These are phyloP conservation scores for Andrena chrysosceles DNA, from an alignment of 2,888 invertebrate species.

Conservation along the genomic window DNA sequence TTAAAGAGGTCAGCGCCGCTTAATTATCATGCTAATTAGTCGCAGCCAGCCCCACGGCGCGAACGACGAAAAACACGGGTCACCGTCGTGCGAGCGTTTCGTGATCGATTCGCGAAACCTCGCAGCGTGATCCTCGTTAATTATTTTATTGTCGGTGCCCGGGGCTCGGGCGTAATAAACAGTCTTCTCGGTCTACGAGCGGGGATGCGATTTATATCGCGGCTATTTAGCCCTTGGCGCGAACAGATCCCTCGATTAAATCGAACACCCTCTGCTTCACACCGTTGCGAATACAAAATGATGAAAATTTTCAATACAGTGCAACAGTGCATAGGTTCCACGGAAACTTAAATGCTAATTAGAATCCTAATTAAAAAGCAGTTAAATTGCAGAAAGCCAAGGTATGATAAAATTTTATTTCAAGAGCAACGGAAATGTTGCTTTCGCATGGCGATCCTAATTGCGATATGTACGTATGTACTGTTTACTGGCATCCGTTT, in stretches of 20 bases:
- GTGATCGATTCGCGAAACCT: constrained; percentile 70
- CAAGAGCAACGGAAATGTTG: too few species aligned
- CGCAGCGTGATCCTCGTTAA: constrained; percentile 65
- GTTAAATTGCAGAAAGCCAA: too few species aligned
- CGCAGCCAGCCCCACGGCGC: constrained; percentile 59
- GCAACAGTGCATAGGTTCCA: too few species aligned
- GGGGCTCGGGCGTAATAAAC: constrained; percentile 45
- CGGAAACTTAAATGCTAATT: too few species aligned
- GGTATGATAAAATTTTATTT: too few species aligned
- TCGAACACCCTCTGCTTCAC: constrained; percentile 1
- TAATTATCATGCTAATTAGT: constrained; percentile 77
- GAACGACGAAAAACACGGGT: constrained; percentile 57
- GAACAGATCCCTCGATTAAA: constrained; percentile 11
- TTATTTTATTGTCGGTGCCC: constrained; percentile 65
- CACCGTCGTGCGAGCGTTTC: constrained; percentile 38
- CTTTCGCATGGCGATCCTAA: too few species aligned
- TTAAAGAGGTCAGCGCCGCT: constrained; percentile 65
- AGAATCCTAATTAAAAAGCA: too few species aligned
- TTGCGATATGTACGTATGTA: too few species aligned
- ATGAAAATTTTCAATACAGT: too few species aligned
- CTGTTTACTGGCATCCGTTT: too few species aligned
- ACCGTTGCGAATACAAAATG: too few species aligned
- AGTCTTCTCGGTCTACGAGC: background rate
- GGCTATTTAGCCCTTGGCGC: constrained; percentile 19
- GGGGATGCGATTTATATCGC: constrained; percentile 23